Conservation (phyloP, 2,888 invertebrate genomes). For the Rhagonycha lutea region DNA sequence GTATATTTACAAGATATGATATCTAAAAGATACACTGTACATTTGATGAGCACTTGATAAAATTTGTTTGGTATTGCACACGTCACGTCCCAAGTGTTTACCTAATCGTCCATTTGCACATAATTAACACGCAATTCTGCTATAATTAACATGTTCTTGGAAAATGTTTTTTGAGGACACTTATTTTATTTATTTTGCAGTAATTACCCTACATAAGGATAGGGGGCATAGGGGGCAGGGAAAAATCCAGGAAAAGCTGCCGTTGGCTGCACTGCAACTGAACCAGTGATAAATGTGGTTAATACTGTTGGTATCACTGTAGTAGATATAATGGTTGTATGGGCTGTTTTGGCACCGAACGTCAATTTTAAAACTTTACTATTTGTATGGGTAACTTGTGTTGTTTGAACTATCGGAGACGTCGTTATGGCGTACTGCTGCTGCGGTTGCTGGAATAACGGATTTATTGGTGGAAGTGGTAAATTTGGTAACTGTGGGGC, state of each 20-base stretch:
- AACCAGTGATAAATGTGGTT: slow-evolving; percentile 83
- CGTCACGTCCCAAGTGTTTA: slow-evolving; percentile 24
- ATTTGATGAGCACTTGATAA: slow-evolving; percentile 23
- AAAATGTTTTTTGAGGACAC: neutral
- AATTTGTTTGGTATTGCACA: slow-evolving; percentile 36
- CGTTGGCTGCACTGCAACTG: slow-evolving; percentile 72
- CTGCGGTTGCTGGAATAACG: slow-evolving; percentile 61
- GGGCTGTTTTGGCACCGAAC: slow-evolving; percentile 88
- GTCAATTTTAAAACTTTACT: slow-evolving; percentile 84
- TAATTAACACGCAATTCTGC: neutral
- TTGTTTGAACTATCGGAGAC: slow-evolving; percentile 79
- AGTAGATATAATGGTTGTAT: slow-evolving; percentile 84
- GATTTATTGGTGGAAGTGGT: slow-evolving; percentile 54
- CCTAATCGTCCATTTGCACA: neutral
- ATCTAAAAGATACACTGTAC: slow-evolving; percentile 14
- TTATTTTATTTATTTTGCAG: neutral
- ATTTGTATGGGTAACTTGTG: slow-evolving; percentile 76
- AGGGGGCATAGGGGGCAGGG: slow-evolving; percentile 76
- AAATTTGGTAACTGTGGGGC: slow-evolving; percentile 47
- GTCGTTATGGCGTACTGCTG: slow-evolving; percentile 78
- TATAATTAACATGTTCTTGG: neutral
- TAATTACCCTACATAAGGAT: slow-evolving; percentile 70
- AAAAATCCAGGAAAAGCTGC: slow-evolving; percentile 76
- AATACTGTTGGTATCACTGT: slow-evolving; percentile 80
- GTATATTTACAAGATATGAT: slow-evolving; percentile 29